These are phyloP conservation scores for Craseonycteris thonglongyai DNA, from an alignment of 2,113 vertebrate species.

Conservation along the genomic window DNA sequence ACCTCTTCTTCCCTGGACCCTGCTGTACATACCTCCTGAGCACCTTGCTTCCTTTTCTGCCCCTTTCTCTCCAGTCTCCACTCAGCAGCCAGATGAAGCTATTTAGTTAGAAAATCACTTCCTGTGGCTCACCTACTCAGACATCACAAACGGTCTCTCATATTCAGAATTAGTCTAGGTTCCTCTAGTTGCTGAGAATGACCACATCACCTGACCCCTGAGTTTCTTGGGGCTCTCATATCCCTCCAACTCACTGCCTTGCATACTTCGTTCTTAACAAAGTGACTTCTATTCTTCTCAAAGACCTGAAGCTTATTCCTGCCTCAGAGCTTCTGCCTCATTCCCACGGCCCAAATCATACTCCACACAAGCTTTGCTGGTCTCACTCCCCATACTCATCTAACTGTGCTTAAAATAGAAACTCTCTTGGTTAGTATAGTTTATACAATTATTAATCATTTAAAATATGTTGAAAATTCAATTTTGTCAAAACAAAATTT, in stretches of 20 bases:
- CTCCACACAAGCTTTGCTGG: fast-evolving
- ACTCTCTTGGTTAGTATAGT: background rate
- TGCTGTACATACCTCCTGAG: background rate
- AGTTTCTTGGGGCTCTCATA: background rate
- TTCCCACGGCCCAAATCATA: background rate
- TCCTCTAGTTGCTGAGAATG: background rate
- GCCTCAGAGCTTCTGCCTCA: background rate
- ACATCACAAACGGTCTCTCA: background rate
- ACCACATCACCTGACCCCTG: background rate
- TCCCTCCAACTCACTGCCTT: background rate
- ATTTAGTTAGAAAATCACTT: background rate
- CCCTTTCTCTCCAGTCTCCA: too few species aligned
- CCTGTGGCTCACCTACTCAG: background rate
- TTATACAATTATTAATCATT: background rate
- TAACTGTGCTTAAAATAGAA: background rate
- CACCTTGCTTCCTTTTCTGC: background rate
- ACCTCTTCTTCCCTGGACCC: background rate
- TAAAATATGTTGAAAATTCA: background rate
- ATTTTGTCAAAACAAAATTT: background rate
- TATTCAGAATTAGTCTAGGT: background rate
- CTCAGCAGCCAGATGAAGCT: background rate
- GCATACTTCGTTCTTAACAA: background rate
- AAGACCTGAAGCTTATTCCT: background rate
- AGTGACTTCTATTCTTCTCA: background rate
- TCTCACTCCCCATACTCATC: background rate